Evolutionary conservation across 2,797 vertebrate genomes (phyloP).

Genomic region (Micropoecilia bifurca): DNA sequence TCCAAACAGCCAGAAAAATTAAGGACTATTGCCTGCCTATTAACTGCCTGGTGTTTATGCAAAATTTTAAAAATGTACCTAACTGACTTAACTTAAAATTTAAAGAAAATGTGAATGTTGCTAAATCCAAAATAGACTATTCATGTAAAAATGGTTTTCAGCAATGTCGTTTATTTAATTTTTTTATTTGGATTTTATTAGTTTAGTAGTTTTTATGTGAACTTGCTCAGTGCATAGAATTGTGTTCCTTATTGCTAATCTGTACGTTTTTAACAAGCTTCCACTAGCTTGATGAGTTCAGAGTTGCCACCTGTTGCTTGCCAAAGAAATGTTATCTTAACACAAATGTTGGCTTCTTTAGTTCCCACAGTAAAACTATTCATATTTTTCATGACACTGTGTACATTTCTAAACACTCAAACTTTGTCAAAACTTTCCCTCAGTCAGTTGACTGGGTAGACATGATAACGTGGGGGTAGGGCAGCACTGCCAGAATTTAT

Average conservation of each 20-base stretch:
- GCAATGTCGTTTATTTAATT: neutral
- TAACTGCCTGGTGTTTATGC: neutral
- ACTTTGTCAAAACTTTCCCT: neutral
- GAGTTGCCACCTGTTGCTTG: neutral
- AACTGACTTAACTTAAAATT: neutral
- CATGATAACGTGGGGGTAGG: neutral
- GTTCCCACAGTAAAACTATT: neutral
- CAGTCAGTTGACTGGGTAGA: neutral
- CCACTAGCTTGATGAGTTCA: neutral
- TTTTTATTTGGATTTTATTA: neutral
- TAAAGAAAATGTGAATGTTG: neutral
- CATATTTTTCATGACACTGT: neutral
- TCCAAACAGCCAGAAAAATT: neutral
- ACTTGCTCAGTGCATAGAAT: neutral
- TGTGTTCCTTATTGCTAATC: neutral
- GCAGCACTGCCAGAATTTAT: neutral
- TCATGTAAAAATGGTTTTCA: neutral
- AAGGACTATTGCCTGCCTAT: neutral
- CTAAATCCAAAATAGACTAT: neutral
- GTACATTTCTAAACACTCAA: neutral
- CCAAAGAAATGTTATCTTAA: neutral
- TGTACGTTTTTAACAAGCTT: neutral
- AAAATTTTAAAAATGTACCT: neutral
- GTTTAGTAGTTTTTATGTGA: neutral
- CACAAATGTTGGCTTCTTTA: neutral